Percentiles rank a stretch among this genome's conserved stretches.
Conservation (phyloP, 2,797 vertebrate genomes). For the Squalus acanthias region DNA sequence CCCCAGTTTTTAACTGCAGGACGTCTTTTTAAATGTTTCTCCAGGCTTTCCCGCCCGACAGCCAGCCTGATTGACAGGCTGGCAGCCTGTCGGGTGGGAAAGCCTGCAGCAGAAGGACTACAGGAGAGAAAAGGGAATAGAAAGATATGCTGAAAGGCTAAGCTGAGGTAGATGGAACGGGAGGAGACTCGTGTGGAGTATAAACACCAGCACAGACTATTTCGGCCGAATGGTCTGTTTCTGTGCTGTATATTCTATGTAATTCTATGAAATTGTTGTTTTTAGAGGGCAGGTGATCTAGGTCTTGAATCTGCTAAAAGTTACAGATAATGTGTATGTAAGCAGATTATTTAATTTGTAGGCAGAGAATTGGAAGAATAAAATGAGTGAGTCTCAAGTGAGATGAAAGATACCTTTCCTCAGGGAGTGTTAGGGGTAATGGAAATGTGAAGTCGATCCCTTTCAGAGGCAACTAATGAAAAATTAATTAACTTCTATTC, state of each 20-base stretch:
- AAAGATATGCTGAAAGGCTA: background rate
- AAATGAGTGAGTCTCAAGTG: background rate
- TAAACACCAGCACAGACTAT: no score
- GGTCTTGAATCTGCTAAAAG: background rate
- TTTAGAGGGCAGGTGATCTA: background rate
- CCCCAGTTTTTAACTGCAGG: no score
- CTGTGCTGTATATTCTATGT: background rate
- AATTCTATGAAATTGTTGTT: background rate
- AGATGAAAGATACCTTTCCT: background rate
- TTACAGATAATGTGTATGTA: background rate
- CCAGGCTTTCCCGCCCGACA: no score
- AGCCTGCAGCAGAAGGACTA: no score
- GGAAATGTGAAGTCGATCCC: background rate
- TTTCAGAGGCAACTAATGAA: background rate
- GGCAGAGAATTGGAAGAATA: background rate
- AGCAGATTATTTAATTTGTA: background rate
- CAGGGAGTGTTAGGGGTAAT: background rate
- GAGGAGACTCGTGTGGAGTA: background rate
- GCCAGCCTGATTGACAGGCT: no score
- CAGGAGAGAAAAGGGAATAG: background rate
- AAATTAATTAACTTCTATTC: background rate
- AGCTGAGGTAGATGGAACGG: background rate
- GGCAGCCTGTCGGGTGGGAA: no score
- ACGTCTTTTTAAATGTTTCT: no score
- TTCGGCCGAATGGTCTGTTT: background rate